Percentiles rank a stretch among this genome's conserved stretches.
These are phyloP conservation scores for Elegia similella DNA, from an alignment of 2,888 invertebrate genomes.

Conservation along the genomic window DNA sequence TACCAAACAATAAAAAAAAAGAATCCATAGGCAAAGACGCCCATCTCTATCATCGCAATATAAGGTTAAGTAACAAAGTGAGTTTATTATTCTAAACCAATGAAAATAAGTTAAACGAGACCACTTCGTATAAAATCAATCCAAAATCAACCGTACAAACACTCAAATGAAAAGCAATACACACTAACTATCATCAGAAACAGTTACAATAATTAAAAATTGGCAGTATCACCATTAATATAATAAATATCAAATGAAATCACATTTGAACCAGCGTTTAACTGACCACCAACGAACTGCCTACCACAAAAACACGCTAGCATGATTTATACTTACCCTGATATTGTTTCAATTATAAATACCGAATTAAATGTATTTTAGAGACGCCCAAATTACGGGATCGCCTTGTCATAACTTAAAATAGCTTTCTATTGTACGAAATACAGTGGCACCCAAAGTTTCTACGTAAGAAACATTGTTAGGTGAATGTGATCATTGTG, in stretches of 20 bases:
- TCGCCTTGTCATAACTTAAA: conserved; percentile 54
- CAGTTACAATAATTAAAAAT: conserved; percentile 4
- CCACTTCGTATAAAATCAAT: too few relatives aligned
- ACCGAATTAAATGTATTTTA: conserved; percentile 63
- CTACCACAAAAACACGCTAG: conserved; percentile 60
- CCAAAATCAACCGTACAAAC: background rate
- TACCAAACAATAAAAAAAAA: too few relatives aligned
- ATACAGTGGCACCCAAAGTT: conserved; percentile 9
- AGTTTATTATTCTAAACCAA: too few relatives aligned
- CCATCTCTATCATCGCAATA: too few relatives aligned
- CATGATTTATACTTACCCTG: conserved; percentile 62
- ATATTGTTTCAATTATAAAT: conserved; percentile 78
- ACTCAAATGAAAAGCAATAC: background rate
- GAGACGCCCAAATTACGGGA: conserved; percentile 75
- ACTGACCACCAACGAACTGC: conserved; percentile 66
- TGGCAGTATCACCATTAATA: background rate
- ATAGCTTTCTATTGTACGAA: conserved; percentile 49
- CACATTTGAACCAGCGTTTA: conserved; percentile 37
- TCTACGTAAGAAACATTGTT: background rate
- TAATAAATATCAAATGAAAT: conserved; percentile 7
- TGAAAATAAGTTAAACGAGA: too few relatives aligned
- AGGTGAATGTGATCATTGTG: too few relatives aligned
- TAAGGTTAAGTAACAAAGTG: too few relatives aligned
- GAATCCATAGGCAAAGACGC: too few relatives aligned
- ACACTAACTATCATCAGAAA: background rate